Percentiles rank a stretch among this genome's conserved stretches.
Conservation (phyloP, 2,797 vertebrate species). For the Clamator glandarius region DNA sequence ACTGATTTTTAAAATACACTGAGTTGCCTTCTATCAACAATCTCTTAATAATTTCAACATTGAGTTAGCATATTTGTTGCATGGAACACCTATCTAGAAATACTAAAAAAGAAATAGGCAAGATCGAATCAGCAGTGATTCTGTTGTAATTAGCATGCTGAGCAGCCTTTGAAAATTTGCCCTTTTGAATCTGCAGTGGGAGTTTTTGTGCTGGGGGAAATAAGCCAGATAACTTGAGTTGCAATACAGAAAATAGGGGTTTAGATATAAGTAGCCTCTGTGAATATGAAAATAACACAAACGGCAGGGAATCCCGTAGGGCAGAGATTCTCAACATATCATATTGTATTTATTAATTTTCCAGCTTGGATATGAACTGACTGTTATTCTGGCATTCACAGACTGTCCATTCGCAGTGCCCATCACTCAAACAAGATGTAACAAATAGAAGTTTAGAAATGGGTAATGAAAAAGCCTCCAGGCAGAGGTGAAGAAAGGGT, state of each 20-base stretch:
- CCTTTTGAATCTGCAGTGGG: neutral
- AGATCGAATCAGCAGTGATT: neutral
- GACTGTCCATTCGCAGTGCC: neutral
- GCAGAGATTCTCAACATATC: neutral
- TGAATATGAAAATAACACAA: neutral
- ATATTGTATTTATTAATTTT: slow-evolving; percentile 23
- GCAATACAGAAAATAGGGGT: neutral
- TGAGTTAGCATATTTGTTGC: neutral
- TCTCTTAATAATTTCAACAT: slow-evolving; percentile 1
- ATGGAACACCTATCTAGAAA: neutral
- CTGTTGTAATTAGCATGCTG: neutral
- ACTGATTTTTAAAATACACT: neutral
- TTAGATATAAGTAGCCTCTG: neutral
- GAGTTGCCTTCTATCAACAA: neutral
- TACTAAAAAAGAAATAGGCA: neutral
- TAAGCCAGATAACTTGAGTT: neutral
- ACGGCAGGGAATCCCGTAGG: neutral
- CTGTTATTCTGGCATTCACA: neutral
- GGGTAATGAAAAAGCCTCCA: neutral
- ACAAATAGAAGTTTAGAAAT: neutral
- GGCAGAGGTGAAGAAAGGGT: neutral
- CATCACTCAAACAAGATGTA: neutral
- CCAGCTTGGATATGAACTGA: neutral
- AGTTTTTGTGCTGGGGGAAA: neutral
- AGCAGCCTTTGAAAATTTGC: neutral